Base-by-base conservation (phyloP, 2,113 vertebrate species). In the Synchiropus splendidus region DNA sequence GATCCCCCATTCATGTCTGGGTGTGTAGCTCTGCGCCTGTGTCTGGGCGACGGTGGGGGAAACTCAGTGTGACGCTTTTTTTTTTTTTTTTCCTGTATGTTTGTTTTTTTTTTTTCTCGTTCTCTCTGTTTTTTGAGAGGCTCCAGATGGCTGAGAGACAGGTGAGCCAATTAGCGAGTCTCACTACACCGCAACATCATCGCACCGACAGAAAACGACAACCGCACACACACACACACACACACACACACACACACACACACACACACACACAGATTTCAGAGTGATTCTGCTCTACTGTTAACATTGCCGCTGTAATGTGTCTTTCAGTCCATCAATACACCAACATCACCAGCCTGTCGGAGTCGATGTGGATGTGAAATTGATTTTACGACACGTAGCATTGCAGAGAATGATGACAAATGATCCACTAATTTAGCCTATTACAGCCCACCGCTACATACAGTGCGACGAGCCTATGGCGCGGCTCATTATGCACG, bases 91-190 rank as follows among this genome's bases (percentile, higher is more conserved):
- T 54, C 54, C 44, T 64, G 51, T 59, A 61, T 45, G 2, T 18
- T 4, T 14, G 9, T 39, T 13, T 31, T 62, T 58, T 64, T 54
- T n/a, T n/a, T n/a, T n/a, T n/a, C n/a, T n/a, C n/a, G n/a, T n/a
- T n/a, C n/a, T n/a, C n/a, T n/a, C n/a, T n/a, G n/a, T n/a, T n/a
- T n/a, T 58, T 51, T 58, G 68, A 75, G 69, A 72, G 61, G 60
- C 78, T 79, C 77, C 83, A 85, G 78, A 85, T 83, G 83, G 79
- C 74, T 74, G 72, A 74, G 71, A 81, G 78, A 83, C 79, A 80
- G 78, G 79, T 83, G 81, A 77, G 71, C 77, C 81, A 84, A 81
- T 83, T 83, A 80, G 75, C 49, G 58, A 78, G 72, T 78, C 74
- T 81, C 75, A 44, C 72, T 70, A 77, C 73, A 67, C 72, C 30